These are phyloP conservation scores for Zeuzera pyrina DNA, from an alignment of 2,888 invertebrate genomes.

Conservation along the genomic window DNA sequence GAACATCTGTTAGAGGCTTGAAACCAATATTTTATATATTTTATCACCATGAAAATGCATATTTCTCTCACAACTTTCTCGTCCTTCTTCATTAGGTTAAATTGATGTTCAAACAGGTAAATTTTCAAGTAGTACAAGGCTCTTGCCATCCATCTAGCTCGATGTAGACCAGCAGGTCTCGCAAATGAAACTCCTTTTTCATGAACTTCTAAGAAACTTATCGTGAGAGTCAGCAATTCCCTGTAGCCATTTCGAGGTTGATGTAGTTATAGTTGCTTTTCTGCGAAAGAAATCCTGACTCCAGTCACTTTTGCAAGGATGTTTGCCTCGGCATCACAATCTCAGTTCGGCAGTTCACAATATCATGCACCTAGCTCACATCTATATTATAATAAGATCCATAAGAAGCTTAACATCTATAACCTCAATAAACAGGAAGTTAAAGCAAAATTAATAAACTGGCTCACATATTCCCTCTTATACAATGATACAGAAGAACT, in stretches of 20 bases:
- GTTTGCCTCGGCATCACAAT: neutral
- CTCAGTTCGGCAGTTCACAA: too few relatives aligned
- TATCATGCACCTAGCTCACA: too few relatives aligned
- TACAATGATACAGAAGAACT: too few relatives aligned
- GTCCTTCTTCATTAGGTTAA: neutral
- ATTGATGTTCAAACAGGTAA: neutral
- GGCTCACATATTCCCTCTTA: too few relatives aligned
- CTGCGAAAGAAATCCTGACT: neutral
- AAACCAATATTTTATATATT: slow-evolving; percentile 1
- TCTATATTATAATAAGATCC: too few relatives aligned
- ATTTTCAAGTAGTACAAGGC: neutral
- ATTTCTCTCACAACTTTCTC: neutral
- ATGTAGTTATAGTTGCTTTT: neutral
- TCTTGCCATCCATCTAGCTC: neutral
- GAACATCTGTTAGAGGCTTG: slow-evolving; percentile 2
- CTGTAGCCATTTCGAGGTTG: neutral
- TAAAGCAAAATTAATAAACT: too few relatives aligned
- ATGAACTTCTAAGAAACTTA: neutral
- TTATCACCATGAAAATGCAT: slow-evolving; percentile 1
- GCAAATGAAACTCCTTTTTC: too few relatives aligned
- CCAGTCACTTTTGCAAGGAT: neutral
- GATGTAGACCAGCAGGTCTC: neutral
- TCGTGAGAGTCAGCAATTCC: neutral
- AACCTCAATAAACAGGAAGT: too few relatives aligned
- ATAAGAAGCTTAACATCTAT: too few relatives aligned